Base-by-base conservation (phyloP, 2,888 invertebrate species). In the Polydrusus cervinus region DNA sequence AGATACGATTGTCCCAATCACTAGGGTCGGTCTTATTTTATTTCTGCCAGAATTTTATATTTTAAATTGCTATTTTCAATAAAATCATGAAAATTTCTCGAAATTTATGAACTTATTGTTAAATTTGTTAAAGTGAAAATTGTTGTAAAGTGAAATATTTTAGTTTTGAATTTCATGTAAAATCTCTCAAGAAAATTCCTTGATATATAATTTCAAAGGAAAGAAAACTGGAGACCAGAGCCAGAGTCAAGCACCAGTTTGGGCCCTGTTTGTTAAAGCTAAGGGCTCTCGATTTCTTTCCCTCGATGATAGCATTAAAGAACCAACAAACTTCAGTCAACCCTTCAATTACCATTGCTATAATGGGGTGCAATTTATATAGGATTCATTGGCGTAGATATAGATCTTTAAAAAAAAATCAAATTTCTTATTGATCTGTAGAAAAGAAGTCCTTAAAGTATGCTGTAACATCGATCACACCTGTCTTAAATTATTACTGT, bases 341-440 rank as follows among this genome's bases (percentile, higher is more conserved):
- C 81, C 81, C 83, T 83, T 83, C 84, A 84, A 83, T 84, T 83
- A 83, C 82, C 81, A 79, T 83, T 82, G 82, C 79, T 81, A 83
- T 83, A 83, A 83, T 82, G 81, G 82, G 78, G 77, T 75, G 75
- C 75, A 70, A 73, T 75, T 71, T 77, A 74, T 76, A 78, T 79
- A 74, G 77, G 78, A 69, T 34, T 14, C 30, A 51, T n/a, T 51
- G 66, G 34, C 45, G 66, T 34, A 34, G 38, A 18, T 43, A 8
- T 60, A 3, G 3, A 6, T 8, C 3, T 16, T 47, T n/a, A 3
- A 2, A 1, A 0, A 16, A 47, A 16, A 0, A 1, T 16, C 43
- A n/a, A 43, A 43, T 9, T 34, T n/a, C 43, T n/a, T 43, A 5
- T 25, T 25, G 25, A 25, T 5, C 25, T 25, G 25, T 25, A 3